Percentiles rank a stretch among this genome's conserved stretches.
Conservation (phyloP, 1,140 invertebrate genomes). For the Lerema accius region DNA sequence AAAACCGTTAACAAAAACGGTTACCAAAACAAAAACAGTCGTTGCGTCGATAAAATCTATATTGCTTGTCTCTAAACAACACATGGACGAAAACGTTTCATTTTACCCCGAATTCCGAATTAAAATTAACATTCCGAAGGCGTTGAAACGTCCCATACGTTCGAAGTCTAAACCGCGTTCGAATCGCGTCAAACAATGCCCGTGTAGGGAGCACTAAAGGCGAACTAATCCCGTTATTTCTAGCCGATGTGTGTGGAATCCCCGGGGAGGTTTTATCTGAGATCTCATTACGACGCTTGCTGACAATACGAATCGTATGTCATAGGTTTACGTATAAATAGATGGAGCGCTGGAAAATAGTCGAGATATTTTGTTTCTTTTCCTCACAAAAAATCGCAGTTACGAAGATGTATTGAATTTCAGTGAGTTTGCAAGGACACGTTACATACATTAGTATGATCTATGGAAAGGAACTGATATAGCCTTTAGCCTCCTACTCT, state of each 20-base stretch:
- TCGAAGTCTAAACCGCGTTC: constrained; percentile 2
- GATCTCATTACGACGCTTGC: constrained; percentile 37
- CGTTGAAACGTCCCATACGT: background rate
- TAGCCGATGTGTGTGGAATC: constrained; percentile 14
- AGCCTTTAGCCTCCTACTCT: too few species aligned
- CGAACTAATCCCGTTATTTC: constrained; percentile 25
- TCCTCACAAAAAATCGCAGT: too few species aligned
- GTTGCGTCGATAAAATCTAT: constrained; percentile 23
- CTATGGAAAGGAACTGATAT: too few species aligned
- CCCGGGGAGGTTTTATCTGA: constrained; percentile 36
- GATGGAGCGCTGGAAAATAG: background rate
- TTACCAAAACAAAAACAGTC: constrained; percentile 9
- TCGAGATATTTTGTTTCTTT: too few species aligned
- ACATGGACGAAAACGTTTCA: constrained; percentile 9
- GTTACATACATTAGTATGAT: too few species aligned
- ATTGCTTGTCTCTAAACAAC: constrained; percentile 23
- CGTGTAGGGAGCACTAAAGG: constrained; percentile 25
- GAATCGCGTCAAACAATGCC: constrained; percentile 17
- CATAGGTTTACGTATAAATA: background rate
- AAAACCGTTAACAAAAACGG: constrained; percentile 13
- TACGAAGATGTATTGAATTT: too few species aligned
- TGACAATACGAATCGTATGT: constrained; percentile 20
- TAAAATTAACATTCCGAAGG: constrained; percentile 11
- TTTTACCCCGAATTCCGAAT: constrained; percentile 13
- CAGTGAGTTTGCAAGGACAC: too few species aligned